These are phyloP conservation scores for Mesaphorura yosii DNA, from an alignment of 1,140 invertebrate genomes.

Conservation along the genomic window DNA sequence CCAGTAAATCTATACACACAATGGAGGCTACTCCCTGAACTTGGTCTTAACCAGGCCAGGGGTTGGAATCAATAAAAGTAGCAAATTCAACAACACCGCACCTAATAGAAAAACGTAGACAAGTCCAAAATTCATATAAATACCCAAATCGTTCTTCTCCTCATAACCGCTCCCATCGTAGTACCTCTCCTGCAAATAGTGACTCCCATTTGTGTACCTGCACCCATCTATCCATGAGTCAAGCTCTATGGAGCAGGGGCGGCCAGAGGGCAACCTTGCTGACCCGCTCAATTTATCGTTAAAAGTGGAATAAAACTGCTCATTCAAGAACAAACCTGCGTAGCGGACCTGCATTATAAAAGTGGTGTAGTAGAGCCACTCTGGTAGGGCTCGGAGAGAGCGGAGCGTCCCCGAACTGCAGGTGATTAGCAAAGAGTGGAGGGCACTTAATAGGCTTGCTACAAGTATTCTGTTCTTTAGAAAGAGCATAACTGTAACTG, in stretches of 20 bases:
- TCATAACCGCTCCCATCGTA: conserved; percentile 34
- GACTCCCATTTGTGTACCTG: conserved; percentile 56
- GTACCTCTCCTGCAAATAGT: conserved; percentile 60
- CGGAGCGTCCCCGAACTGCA: conserved; percentile 57
- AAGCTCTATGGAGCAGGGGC: conserved; percentile 30
- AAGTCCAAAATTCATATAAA: conserved; percentile 65
- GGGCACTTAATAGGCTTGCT: conserved; percentile 59
- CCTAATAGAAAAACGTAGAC: conserved; percentile 69
- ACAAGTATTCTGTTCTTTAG: conserved; percentile 63
- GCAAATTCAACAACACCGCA: conserved; percentile 66
- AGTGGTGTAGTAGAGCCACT: conserved; percentile 66
- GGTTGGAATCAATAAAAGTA: conserved; percentile 71
- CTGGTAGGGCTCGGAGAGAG: conserved; percentile 48
- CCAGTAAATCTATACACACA: no score
- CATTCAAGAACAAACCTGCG: conserved; percentile 55
- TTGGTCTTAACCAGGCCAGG: conserved; percentile 77
- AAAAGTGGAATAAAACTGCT: conserved; percentile 48
- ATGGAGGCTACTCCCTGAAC: conserved; percentile 65
- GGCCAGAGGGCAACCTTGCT: conserved; percentile 7
- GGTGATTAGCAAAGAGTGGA: conserved; percentile 58
- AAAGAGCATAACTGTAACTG: conserved; percentile 66
- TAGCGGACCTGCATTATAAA: conserved; percentile 65
- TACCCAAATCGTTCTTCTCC: conserved; percentile 43
- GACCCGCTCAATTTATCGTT: conserved; percentile 1
- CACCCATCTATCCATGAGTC: conserved; percentile 45